Evolutionary conservation across 2,888 invertebrate species (phyloP).

Genomic region (Lycaena phlaeas): DNA sequence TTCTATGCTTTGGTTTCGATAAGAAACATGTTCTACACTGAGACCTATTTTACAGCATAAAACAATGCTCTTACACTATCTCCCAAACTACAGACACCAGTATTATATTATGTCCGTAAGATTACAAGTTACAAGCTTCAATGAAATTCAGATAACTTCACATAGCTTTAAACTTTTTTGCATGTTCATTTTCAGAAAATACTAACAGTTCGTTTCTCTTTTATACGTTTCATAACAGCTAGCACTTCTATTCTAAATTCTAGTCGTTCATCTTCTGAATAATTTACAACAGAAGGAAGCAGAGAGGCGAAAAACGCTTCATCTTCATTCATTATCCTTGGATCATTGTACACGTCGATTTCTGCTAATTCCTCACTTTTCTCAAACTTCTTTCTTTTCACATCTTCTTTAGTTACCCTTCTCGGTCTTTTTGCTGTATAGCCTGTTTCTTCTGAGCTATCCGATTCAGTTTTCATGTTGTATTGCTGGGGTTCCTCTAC

Average conservation of each 20-base stretch:
- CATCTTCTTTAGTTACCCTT: slow-evolving; percentile 18
- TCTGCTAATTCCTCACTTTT: slow-evolving; percentile 35
- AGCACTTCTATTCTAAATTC: slow-evolving; percentile 59
- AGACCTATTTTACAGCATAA: too few species aligned
- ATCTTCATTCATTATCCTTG: slow-evolving; percentile 60
- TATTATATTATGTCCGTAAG: too few species aligned
- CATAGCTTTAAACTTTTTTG: too few species aligned
- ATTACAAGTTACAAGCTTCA: too few species aligned
- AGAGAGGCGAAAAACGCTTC: slow-evolving; percentile 63
- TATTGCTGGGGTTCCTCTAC: slow-evolving; percentile 14
- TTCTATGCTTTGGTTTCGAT: too few species aligned
- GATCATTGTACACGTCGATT: slow-evolving; percentile 37
- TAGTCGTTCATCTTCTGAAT: slow-evolving; percentile 51
- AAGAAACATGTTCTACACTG: too few species aligned
- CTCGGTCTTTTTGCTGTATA: slow-evolving; percentile 26
- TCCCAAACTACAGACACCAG: too few species aligned
- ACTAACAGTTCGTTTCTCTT: slow-evolving; percentile 32
- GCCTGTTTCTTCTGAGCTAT: slow-evolving; percentile 15
- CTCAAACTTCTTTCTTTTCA: slow-evolving; percentile 13
- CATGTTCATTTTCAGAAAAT: not conserved
- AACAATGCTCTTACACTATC: too few species aligned
- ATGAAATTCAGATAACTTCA: too few species aligned
- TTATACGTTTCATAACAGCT: slow-evolving; percentile 50
- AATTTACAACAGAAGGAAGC: slow-evolving; percentile 52
- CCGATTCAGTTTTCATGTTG: slow-evolving; percentile 18